Evolutionary conservation across 2,113 vertebrate genomes (phyloP).

Genomic region (Eleginops maclovinus): DNA sequence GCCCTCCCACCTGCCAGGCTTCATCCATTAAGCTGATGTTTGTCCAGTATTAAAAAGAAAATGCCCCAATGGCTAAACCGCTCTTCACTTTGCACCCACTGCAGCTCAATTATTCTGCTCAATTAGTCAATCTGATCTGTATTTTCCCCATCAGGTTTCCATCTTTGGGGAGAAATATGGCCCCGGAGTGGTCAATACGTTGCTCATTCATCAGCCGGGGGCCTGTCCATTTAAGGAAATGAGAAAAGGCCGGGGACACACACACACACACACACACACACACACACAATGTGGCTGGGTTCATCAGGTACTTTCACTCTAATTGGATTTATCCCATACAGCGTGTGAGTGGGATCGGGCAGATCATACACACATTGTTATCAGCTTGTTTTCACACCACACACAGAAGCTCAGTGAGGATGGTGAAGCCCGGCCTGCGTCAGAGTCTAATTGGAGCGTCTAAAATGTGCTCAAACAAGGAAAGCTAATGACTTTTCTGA

Average conservation of each 20-base stretch:
- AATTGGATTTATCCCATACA: slow-evolving; percentile 87
- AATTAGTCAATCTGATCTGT: slow-evolving; percentile 88
- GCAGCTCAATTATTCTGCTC: slow-evolving; percentile 84
- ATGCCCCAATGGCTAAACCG: slow-evolving; percentile 86
- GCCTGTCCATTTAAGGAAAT: slow-evolving; percentile 92
- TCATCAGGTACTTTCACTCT: slow-evolving; percentile 87
- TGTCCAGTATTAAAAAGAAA: slow-evolving; percentile 84
- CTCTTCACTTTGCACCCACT: slow-evolving; percentile 71
- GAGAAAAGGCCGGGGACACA: slow-evolving; percentile 92
- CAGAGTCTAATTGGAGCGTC: slow-evolving; percentile 31
- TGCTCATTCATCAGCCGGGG: slow-evolving; percentile 87
- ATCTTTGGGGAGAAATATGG: slow-evolving; percentile 90
- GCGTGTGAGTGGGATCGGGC: slow-evolving; percentile 82
- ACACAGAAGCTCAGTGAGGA: slow-evolving; percentile 49
- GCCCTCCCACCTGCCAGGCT: slow-evolving; percentile 57
- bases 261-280: slow-evolving; percentile 89
- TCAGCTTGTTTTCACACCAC: slow-evolving; percentile 84
- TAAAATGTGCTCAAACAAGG: slow-evolving; percentile 33
- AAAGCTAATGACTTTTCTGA: slow-evolving; percentile 33
- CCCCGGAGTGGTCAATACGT: slow-evolving; percentile 87
- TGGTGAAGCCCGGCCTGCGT: slow-evolving; percentile 30
- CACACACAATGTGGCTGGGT: slow-evolving; percentile 86
- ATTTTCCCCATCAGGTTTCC: slow-evolving; percentile 89
- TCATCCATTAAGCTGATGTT: slow-evolving; percentile 81
- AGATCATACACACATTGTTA: slow-evolving; percentile 84